Evolutionary conservation across 2,113 vertebrate genomes (phyloP).

Genomic region (Columbina picui): DNA sequence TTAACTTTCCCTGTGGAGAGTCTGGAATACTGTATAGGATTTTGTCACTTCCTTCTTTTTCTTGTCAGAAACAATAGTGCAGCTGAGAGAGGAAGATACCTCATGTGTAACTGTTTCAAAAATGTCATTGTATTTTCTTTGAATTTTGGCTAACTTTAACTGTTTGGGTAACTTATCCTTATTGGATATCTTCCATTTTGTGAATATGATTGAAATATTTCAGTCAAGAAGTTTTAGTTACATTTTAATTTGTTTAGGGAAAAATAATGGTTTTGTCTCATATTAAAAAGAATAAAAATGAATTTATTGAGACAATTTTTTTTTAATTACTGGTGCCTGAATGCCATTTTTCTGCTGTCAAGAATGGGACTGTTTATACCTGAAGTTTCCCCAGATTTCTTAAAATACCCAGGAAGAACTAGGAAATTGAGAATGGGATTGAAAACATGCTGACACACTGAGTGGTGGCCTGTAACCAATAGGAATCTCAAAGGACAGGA

Average conservation of each 20-base stretch:
- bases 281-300: not conserved
- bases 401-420: not conserved
- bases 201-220: not conserved
- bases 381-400: not conserved
- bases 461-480: not conserved
- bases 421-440: not conserved
- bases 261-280: not conserved
- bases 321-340: not conserved
- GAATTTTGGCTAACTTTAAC: not conserved
- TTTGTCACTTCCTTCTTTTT: not conserved
- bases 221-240: not conserved
- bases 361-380: not conserved
- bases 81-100: not conserved
- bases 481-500: not conserved
- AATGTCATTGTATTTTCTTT: not conserved
- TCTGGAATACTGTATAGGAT: not conserved
- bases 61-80: not conserved
- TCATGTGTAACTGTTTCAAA: not conserved
- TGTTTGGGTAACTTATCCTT: not conserved
- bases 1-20: not conserved
- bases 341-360: not conserved
- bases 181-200: not conserved
- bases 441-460: not conserved
- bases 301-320: not conserved
- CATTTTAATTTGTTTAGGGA: not conserved